Evolutionary conservation across 2,797 vertebrate species (phyloP).

Genomic region (Coracias cyanogaster): DNA sequence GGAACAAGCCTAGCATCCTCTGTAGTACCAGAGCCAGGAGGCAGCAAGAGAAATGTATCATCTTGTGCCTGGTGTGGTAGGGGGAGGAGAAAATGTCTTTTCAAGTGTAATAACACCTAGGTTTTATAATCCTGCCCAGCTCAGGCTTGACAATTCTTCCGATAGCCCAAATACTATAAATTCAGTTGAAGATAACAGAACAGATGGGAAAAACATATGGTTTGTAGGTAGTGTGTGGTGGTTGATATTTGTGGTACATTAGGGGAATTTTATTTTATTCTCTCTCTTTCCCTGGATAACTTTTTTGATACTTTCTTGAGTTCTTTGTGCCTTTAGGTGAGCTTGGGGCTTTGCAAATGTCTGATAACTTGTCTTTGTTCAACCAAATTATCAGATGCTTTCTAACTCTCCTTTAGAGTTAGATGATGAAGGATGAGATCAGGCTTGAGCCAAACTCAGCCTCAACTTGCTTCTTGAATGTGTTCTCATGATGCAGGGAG

Average conservation of each 20-base stretch:
- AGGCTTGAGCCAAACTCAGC: background rate
- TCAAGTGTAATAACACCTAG: constrained; percentile 81
- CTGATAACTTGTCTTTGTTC: constrained; percentile 32
- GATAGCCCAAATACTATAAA: constrained; percentile 87
- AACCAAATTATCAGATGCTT: constrained; percentile 7
- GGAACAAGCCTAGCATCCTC: background rate
- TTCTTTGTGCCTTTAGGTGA: constrained; percentile 69
- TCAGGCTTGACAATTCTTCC: constrained; percentile 82
- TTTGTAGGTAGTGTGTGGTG: constrained; percentile 85
- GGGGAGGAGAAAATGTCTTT: constrained; percentile 53
- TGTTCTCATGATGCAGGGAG: background rate
- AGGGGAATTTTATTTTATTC: constrained; percentile 86
- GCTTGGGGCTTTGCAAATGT: constrained; percentile 30
- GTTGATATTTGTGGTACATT: constrained; percentile 84
- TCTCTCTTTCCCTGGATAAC: constrained; percentile 78
- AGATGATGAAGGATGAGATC: background rate
- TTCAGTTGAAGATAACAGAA: constrained; percentile 85
- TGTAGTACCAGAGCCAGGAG: background rate
- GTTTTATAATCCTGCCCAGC: constrained; percentile 81
- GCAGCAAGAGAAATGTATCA: background rate
- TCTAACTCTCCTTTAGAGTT: background rate
- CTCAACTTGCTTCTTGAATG: background rate
- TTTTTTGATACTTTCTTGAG: constrained; percentile 77
- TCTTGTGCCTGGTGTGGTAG: constrained; percentile 3
- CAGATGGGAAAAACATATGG: constrained; percentile 87